Base-by-base conservation (phyloP, 2,797 vertebrate genomes). In the Mionectes olivaceus region DNA sequence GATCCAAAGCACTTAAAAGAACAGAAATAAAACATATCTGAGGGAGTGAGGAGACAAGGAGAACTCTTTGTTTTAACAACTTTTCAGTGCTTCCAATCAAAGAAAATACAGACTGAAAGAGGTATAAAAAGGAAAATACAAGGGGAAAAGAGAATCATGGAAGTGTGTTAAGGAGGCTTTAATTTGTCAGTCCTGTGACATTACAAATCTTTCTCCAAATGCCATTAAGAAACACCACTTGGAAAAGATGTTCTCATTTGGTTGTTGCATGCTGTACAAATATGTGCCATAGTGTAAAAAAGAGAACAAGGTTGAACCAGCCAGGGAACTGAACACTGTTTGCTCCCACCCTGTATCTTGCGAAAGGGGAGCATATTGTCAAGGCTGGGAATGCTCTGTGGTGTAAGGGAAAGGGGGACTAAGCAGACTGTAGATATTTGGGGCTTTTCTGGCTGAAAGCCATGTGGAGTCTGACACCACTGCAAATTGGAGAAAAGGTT, bases 261-360 rank as follows among this genome's bases (percentile, higher is more conserved):
- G 61, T 90, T 93, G 56, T 82, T 93, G 69, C 94, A 67, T 46
- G 53, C 60, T 78, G 44, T 59, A 89, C 55, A 92, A 91, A 93
- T 96, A 25, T 85, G 50, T 95, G 88, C 80, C 88, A 91, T 75
- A 90, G 93, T 90, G 64, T 80, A 75, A 93, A 89, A 95, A 95
- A 46, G 57, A 85, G 90, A 91, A 59, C 22, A 63, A 94, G 57
- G 81, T 49, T 92, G 39, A 93, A 87, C 14, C 21, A 83, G 49
- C 33, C 37, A 67, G 44, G 55, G 61, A 74, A 73, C 41, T 53
- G 52, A 96, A 47, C 4, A 88, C 33, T 6, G 13, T 87, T 80
- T 82, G 64, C 64, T 88, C 46, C 56, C 67, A 77, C 44, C 59
- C 91, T 37, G 47, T 0, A 2, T 81, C 77, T 94, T 96, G 91